These are phyloP conservation scores for Mythimna pallens DNA, from an alignment of 2,888 invertebrate species.

Conservation along the genomic window DNA sequence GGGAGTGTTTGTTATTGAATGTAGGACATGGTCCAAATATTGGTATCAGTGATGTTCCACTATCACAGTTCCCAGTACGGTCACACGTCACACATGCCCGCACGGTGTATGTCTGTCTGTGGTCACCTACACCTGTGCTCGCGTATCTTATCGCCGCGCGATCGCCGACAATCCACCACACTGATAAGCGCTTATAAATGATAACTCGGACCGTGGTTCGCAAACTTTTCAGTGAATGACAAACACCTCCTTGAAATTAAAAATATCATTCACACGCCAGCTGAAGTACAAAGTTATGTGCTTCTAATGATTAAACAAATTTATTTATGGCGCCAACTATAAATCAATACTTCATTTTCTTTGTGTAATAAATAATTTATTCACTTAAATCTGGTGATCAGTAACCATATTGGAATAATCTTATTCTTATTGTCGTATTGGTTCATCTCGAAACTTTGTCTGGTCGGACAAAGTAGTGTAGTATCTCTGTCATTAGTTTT, in stretches of 20 bases:
- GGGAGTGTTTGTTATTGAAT: constrained; percentile 12
- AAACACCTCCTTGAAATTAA: background rate
- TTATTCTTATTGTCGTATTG: too few relatives aligned
- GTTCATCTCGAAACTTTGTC: too few relatives aligned
- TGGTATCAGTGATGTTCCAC: constrained; percentile 43
- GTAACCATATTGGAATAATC: background rate
- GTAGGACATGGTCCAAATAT: constrained; percentile 37
- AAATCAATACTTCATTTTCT: constrained; percentile 18
- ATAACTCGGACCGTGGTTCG: constrained; percentile 70
- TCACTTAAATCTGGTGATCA: background rate
- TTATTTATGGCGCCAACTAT: constrained; percentile 15
- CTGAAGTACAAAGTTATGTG: background rate
- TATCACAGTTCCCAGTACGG: constrained; percentile 29
- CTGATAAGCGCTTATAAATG: constrained; percentile 67
- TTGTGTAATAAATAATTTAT: background rate
- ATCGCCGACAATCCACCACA: constrained; percentile 53
- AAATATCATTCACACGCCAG: background rate
- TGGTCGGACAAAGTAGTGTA: too few relatives aligned
- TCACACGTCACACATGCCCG: background rate
- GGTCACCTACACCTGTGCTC: constrained; percentile 12
- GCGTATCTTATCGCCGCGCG: constrained; percentile 65
- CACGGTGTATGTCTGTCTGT: constrained; percentile 16
- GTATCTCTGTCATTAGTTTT: too few relatives aligned
- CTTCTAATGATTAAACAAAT: constrained; percentile 35
- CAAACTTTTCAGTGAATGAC: constrained; percentile 66